Evolutionary conservation across 2,797 vertebrate species (phyloP).

Genomic region (Thripadectes ignobilis): DNA sequence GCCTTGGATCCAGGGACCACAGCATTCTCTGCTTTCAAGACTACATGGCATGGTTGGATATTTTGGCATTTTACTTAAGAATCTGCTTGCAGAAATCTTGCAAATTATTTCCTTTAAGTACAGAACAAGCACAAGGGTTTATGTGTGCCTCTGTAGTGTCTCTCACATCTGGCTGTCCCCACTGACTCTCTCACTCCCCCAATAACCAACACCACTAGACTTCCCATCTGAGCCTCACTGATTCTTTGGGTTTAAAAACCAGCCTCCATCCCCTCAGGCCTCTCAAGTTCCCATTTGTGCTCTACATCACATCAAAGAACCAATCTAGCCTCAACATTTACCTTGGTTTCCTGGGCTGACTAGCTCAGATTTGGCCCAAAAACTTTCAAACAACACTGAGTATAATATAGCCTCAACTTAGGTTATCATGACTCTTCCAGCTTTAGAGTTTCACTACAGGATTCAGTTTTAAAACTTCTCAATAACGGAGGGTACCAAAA

Average conservation of each 20-base stretch:
- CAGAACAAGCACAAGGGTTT: background rate
- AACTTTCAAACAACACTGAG: background rate
- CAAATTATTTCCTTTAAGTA: background rate
- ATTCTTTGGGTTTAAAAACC: background rate
- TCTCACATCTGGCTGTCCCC: background rate
- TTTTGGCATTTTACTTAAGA: background rate
- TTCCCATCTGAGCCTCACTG: background rate
- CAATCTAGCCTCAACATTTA: background rate
- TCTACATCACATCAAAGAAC: accelerated
- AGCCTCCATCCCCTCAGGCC: background rate
- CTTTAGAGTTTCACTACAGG: background rate
- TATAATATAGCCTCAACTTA: background rate
- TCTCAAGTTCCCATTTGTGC: background rate
- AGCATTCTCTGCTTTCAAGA: background rate
- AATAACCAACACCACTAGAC: background rate
- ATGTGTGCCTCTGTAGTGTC: background rate
- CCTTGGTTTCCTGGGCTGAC: background rate
- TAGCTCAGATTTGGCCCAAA: background rate
- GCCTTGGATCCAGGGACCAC: background rate
- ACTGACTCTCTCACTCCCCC: background rate
- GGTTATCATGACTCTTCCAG: background rate
- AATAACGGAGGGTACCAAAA: background rate
- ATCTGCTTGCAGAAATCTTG: background rate
- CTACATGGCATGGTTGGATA: background rate
- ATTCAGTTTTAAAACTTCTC: background rate